Conservation (phyloP, 2,797 vertebrate genomes). For the Prionace glauca region DNA sequence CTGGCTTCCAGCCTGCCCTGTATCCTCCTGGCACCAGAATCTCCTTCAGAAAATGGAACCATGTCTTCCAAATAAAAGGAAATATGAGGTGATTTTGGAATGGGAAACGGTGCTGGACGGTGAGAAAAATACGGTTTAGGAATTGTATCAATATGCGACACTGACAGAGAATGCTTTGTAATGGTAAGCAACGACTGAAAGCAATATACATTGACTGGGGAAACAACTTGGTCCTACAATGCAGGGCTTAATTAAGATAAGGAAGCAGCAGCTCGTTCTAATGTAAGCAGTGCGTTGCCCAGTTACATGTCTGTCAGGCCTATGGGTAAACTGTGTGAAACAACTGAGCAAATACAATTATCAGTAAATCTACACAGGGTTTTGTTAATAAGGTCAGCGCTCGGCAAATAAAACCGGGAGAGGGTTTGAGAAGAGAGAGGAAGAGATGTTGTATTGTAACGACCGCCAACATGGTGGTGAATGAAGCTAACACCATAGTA, state of each 20-base stretch:
- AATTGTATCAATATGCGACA: background rate
- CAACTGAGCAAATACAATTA: conserved; percentile 33
- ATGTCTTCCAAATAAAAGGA: background rate
- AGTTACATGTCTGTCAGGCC: background rate
- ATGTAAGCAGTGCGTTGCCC: background rate
- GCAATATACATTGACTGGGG: background rate
- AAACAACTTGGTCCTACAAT: background rate
- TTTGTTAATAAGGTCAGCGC: conserved; percentile 11
- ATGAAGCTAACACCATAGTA: background rate
- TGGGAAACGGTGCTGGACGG: background rate
- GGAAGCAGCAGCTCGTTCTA: background rate
- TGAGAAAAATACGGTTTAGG: background rate
- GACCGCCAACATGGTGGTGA: background rate
- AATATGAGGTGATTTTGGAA: background rate
- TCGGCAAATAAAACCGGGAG: background rate
- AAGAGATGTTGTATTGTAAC: background rate
- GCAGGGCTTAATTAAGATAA: background rate
- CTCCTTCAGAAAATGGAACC: background rate
- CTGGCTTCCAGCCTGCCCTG: background rate
- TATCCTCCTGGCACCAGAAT: background rate
- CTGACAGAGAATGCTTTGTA: background rate
- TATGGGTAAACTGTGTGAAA: background rate
- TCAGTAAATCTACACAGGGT: conserved; percentile 25
- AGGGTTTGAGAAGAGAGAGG: background rate
- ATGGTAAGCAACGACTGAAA: background rate